Base-by-base conservation (phyloP, 37 sponge, comb jelly and placozoan genomes). In the Geodia barretti region DNA sequence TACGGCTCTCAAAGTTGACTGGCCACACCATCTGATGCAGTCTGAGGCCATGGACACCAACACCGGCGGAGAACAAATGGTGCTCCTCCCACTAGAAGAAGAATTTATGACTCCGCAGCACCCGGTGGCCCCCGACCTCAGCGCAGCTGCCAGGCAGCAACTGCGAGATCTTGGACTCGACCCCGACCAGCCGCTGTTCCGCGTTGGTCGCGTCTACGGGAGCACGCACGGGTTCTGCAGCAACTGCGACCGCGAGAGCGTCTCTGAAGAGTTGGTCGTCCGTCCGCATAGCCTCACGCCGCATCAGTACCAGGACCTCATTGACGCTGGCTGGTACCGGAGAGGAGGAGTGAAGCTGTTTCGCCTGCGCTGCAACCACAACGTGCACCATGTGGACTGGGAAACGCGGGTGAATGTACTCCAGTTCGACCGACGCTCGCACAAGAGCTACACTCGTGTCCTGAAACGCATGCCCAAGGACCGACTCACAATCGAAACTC, bases 311-410 rank as follows among this genome's bases (percentile, higher is more conserved):
- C 95, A 97, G 76, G n/a, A 72, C 3, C 84, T 97, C 7, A 75
- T 94, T 34, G 77, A 89, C 77, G 74, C 79, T 40, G 97, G 97
- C 37, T 97, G 97, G 97, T 97, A 93, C 40, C 62, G 97, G 20
- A 77, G 97, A 79, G 97, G 97, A 23, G 97, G 92, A 3, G 93
- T 94, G n/a, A 90, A 94, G 82, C 85, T 97, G 92, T 97, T 86
- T 64, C 84, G 90, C 7, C 82, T 84, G 31, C 71, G 87, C 4
- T 39, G 64, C 43, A 89, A 88, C 32, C 97, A 97, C 75, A 73
- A 43, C 54, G 68, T 81, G 28, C 74, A 81, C 28, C 93, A 94
- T 63, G 70, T 81, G 64, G 94, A 94, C 77, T 90, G 92, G 91
- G 97, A 94, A 74, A 92, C 94, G 1, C 60, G 94, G n/a, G 97